Evolutionary conservation across 2,113 vertebrate species (phyloP).

Genomic region (Illadopsis cleaveri): DNA sequence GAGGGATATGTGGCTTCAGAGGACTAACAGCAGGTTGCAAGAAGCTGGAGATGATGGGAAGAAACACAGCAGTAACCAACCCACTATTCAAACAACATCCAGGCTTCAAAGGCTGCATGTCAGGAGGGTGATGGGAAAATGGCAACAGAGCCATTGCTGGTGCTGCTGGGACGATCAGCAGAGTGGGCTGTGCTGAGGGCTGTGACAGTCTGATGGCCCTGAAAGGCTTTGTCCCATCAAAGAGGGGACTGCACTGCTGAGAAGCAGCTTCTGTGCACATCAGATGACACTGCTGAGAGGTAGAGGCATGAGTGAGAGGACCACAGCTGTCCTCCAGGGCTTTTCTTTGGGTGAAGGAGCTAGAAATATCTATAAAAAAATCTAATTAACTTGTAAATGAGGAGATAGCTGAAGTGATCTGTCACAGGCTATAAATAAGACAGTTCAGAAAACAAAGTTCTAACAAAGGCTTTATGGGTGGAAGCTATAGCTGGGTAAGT

Average conservation of each 20-base stretch:
- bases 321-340: not conserved
- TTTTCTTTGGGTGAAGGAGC: not conserved
- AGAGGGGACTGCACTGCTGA: not conserved
- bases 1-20: not conserved
- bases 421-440: not conserved
- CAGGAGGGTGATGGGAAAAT: not conserved
- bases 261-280: not conserved
- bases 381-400: slow-evolving; percentile 14
- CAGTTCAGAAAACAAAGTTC: not conserved
- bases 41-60: not conserved
- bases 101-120: not conserved
- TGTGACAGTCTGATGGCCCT: not conserved
- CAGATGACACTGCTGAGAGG: not conserved
- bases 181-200: not conserved
- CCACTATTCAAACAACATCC: not conserved
- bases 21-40: not conserved
- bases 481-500: not conserved
- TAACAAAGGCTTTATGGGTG: not conserved
- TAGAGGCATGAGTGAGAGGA: not conserved
- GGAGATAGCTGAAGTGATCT: not conserved
- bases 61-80: not conserved
- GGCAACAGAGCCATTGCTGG: not conserved
- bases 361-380: not conserved
- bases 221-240: not conserved
- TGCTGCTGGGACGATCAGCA: fast-evolving